These are phyloP conservation scores for Melanocharis versteri DNA, from an alignment of 2,113 vertebrate genomes.

Conservation along the genomic window DNA sequence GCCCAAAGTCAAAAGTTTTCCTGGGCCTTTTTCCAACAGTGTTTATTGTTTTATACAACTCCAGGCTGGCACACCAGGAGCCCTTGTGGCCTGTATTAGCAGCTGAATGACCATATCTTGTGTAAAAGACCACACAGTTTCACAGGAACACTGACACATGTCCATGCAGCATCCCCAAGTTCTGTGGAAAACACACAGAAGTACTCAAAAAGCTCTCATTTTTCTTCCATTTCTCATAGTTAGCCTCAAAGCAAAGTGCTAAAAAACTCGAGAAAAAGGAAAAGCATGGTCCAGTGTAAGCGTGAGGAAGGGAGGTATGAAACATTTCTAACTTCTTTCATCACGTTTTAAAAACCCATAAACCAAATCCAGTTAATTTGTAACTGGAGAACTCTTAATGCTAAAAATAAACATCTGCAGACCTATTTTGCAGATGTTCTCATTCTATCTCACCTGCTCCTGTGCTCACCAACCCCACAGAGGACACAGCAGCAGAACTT, in stretches of 20 bases:
- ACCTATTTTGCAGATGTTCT: not conserved
- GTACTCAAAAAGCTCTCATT: not conserved
- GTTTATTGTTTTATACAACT: not conserved
- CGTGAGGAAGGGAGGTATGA: not conserved
- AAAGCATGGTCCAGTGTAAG: not conserved
- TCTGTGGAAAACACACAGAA: not conserved
- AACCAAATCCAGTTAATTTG: not conserved
- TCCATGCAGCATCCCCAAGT: not conserved
- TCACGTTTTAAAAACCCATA: not conserved
- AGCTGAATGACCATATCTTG: not conserved
- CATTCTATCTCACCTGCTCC: not conserved
- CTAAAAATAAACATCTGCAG: not conserved
- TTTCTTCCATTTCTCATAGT: not conserved
- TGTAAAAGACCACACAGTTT: not conserved
- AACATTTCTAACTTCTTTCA: not conserved
- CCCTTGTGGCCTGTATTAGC: not conserved
- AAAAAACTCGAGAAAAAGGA: not conserved
- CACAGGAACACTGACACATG: not conserved
- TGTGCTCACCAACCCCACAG: not conserved
- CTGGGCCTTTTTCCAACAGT: slow-evolving; percentile 35
- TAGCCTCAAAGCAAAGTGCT: not conserved
- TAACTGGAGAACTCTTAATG: not conserved
- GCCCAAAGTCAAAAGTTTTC: slow-evolving; percentile 47
- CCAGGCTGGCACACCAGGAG: not conserved
- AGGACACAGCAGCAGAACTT: not conserved